Evolutionary conservation across 2,888 invertebrate species (phyloP), one percentile per base, ranked within the genome.

Genomic region (Scaptomyza tumidula): DNA sequence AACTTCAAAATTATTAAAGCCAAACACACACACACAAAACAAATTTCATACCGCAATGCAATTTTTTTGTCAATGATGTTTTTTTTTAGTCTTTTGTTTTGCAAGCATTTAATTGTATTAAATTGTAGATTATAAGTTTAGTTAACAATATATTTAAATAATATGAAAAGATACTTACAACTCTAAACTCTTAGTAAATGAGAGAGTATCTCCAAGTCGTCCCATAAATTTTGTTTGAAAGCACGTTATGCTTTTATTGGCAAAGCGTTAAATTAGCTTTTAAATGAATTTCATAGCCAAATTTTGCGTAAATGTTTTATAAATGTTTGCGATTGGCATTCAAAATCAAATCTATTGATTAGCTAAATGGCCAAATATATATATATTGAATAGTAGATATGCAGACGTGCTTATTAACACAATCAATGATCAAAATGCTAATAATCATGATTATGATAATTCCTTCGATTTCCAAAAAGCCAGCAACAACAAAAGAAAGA

Each of bases 291-390:
- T 70, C 13, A 16, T 39, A 45, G 37, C 11, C 56, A 16, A 39
- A 66, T 48, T 45, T 48, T 6, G 11, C 5, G 35, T 39, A 29
- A 33, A 33, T 29, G 0, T 29, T 29, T 29, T 29, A 6, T 29
- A 6, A 9, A 29, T 10, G 33, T 33, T 10, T 10, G 9, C 2
- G 31, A 35, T 37, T 46, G 39, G 11, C 35, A 46, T 39, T 72
- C 44, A 62, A 56, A 68, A 55, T 16, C 48, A 72, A 63, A 60
- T 67, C 61, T 60, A 75, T 71, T 50, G 72, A 66, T 71, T 60
- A 57, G 57, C 50, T 57, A 62, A 76, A 75, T 71, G 37, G 45
- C 61, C 56, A 33, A 33, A 33, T 33, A 33, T 33, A 10, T 11
- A 39, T 39, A 65, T 58, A 27, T 16, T 58, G 43, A 35, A 35